Evolutionary conservation across 2,888 invertebrate genomes (phyloP), one percentile per base, ranked within the genome.

Genomic region (Mylabris sibirica): DNA sequence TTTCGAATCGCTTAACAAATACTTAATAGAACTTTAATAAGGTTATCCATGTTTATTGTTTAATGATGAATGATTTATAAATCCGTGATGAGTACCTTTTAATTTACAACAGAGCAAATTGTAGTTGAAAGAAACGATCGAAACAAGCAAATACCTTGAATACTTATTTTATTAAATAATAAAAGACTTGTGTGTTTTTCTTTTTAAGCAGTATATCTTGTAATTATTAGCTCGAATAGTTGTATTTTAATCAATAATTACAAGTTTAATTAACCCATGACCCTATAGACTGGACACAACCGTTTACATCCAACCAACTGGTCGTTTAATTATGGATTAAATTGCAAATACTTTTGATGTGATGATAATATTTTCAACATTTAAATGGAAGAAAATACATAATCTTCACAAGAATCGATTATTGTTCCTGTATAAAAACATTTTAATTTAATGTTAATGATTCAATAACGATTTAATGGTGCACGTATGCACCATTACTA

Each of bases 401-500:
- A 35, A 11, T 41, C 11, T 35, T 2, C 11, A 38, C 12, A 0
- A 14, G 11, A 44, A 44, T 44, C 44, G 17, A 17, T 44, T 44
- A 44, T 17, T 17, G 17, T 44, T 44, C 17, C 17, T 44, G 5
- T n/a, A 44, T 44, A 11, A 38, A 12, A 17, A 44, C 17, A 12
- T 4, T 44, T 44, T 17, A 44, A 44, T 44, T 44, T 44, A 44
- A 44, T 44, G 44, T 11, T 44, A 44, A 44, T 44, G n/a, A 44
- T 44, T 44, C 44, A 44, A 49, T 49, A 49, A 49, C 49, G 20
- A n/a, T 8, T 49, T 49, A 49, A 49, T 49, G 3, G 49, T 17
- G 17, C 49, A 49, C 49, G 49, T 49, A 14, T 49, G 8, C 20
- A 20, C 20, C 20, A n/a, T 44, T 44, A n/a, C n/a, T 17, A 8